A percentile compares a stretch with the other conserved stretches of the same genome.
These are phyloP conservation scores for Mayetiola destructor DNA, from an alignment of 2,888 invertebrate species.

Conservation along the genomic window DNA sequence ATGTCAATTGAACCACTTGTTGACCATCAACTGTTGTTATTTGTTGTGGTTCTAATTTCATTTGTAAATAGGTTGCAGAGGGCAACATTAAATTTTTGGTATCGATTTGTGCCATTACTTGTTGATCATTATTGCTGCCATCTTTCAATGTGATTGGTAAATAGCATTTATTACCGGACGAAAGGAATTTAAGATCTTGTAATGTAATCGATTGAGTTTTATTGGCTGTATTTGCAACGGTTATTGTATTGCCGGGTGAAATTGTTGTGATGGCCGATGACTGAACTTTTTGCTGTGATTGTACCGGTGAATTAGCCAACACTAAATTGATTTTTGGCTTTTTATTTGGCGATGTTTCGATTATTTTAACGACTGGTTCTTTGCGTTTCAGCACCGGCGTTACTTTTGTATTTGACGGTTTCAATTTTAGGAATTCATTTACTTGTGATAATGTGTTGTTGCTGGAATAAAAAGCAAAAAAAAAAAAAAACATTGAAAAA, in stretches of 20 bases:
- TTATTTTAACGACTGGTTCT: slow-evolving; percentile 15
- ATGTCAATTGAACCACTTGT: slow-evolving; percentile 33
- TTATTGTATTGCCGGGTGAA: slow-evolving; percentile 13
- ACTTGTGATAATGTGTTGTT: slow-evolving; percentile 7
- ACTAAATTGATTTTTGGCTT: slow-evolving; percentile 34
- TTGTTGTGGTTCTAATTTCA: slow-evolving; percentile 35
- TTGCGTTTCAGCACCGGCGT: slow-evolving; percentile 23
- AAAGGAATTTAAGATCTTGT: slow-evolving; percentile 20
- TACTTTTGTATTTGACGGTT: slow-evolving; percentile 19
- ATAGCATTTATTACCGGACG: slow-evolving; percentile 27
- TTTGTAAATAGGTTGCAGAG: slow-evolving; percentile 34
- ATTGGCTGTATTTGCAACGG: slow-evolving; percentile 19
- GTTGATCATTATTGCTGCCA: slow-evolving; percentile 33
- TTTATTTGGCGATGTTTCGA: slow-evolving; percentile 24
- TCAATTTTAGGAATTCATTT: slow-evolving; percentile 17
- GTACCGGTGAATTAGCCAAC: slow-evolving; percentile 21
- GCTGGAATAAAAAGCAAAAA: background rate
- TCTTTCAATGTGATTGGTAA: slow-evolving; percentile 34
- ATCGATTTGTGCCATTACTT: slow-evolving; percentile 34
- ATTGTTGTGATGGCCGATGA: slow-evolving; percentile 14
- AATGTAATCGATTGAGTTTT: slow-evolving; percentile 27
- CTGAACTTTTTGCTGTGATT: slow-evolving; percentile 20
- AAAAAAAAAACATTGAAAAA: background rate
- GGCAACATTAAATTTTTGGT: slow-evolving; percentile 33
- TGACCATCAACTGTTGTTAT: slow-evolving; percentile 34